These are phyloP conservation scores for Arizona elegans DNA, from an alignment of 2,113 vertebrate genomes.

Conservation along the genomic window DNA sequence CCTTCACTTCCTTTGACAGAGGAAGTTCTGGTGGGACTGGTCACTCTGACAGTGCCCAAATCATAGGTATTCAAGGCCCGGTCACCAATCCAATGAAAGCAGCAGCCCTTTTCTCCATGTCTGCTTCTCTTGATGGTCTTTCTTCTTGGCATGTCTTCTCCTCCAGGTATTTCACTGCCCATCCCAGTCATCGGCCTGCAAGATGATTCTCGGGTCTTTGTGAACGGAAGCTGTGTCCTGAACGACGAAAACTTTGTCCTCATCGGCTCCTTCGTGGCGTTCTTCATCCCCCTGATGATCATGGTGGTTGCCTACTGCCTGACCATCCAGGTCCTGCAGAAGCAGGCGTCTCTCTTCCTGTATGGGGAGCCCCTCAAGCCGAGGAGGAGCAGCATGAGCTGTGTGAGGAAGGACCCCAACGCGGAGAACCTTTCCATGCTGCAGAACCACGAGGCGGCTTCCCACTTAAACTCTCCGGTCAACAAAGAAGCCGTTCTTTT, in stretches of 20 bases:
- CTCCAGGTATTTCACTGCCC: conserved; percentile 88
- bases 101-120: neutral
- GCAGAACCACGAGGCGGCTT: conserved; percentile 76
- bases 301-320: conserved; percentile 97
- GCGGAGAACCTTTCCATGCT: conserved; percentile 78
- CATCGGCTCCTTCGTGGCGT: conserved; percentile 95
- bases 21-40: neutral
- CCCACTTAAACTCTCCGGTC: conserved; percentile 81
- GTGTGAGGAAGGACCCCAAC: conserved; percentile 75
- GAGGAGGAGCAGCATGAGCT: conserved; percentile 80
- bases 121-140: neutral
- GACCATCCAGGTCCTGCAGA: conserved; percentile 89
- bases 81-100: neutral
- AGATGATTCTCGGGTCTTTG: conserved; percentile 88
- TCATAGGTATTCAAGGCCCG: neutral
- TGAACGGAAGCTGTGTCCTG: conserved; percentile 88
- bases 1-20: neutral
- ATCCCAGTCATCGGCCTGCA: conserved; percentile 94
- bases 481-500: conserved; percentile 75
- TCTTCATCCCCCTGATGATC: conserved; percentile 97
- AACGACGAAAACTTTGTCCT: conserved; percentile 95
- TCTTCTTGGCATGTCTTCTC: conserved; percentile 7
- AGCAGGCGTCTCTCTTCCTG: conserved; percentile 89
- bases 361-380: conserved; percentile 73
- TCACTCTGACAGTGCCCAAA: neutral